Percentiles rank a stretch among this genome's conserved stretches.
These are phyloP conservation scores for Danaus plexippus DNA, from an alignment of 1,140 invertebrate species.

Conservation along the genomic window DNA sequence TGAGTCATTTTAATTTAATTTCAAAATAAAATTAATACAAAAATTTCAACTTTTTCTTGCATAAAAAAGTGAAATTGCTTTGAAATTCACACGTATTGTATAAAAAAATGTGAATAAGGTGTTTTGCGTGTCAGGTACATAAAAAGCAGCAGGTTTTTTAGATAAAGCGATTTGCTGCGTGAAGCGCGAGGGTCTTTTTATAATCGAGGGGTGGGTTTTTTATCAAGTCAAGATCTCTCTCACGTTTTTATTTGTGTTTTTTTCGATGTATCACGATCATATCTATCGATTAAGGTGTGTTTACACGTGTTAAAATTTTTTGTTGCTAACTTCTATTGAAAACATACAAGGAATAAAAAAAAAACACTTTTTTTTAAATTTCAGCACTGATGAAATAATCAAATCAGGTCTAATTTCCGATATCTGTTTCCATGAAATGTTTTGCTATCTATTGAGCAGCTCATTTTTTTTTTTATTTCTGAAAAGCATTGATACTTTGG, in stretches of 20 bases:
- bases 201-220: conserved; percentile 44
- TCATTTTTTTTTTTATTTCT: conserved; percentile 24
- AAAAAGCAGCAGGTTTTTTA: conserved; percentile 43
- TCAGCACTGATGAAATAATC: background rate
- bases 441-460: conserved; percentile 3
- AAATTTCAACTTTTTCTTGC: too few species aligned
- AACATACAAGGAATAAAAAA: too few species aligned
- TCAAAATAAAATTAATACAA: too few species aligned
- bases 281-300: conserved; percentile 53
- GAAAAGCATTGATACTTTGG: conserved; percentile 12
- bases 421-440: background rate
- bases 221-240: conserved; percentile 50
- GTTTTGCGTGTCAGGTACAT: conserved; percentile 36
- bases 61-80: too few species aligned
- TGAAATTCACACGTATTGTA: conserved; percentile 2
- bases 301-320: conserved; percentile 51
- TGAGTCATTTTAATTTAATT: too few species aligned
- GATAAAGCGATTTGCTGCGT: conserved; percentile 36
- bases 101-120: conserved; percentile 1
- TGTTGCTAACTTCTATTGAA: background rate
- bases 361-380: too few species aligned
- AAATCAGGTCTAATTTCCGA: background rate
- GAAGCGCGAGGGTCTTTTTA: conserved; percentile 21
- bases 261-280: conserved; percentile 36
- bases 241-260: conserved; percentile 58